Base-by-base conservation (phyloP, 2,888 invertebrate species). In the Coleophora flavipennella region DNA sequence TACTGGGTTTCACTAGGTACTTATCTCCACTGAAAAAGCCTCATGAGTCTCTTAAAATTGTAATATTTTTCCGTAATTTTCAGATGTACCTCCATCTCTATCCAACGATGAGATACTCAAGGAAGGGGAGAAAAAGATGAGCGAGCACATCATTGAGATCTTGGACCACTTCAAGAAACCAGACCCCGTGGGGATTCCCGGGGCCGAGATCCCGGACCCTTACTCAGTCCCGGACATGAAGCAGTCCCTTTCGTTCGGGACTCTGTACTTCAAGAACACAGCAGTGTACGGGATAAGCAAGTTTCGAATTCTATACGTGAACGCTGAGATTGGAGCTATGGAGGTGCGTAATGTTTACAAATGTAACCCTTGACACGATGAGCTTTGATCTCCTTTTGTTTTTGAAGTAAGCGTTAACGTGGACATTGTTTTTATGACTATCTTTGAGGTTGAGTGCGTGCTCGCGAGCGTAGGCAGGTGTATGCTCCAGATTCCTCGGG, bases 111-210 rank as follows among this genome's bases (percentile, higher is more conserved):
- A 50, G 2, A 55, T 55, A 8, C 49, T 71, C 42, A 50, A 35
- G 26, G 62, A 74, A 20, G 89, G 87, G 8, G 89, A 92, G 64
- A 87, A 90, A 59, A 91, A 89, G 55, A 75, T 94, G 35, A 91
- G 92, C 41, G 89, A 92, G 43, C 90, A 91, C 59, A 86, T 95
- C 33, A 78, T 90, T 35, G 81, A 85, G 7, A 79, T 94, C 8
- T 60, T 95, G 31, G 90, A 92, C 41, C 94, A 95, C 62, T 95
- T 91, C 69, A 92, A 94, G 67, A 89, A 93, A 58, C 86, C 89
- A 11, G 91, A 94, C 67, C 94, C 94, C 0, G 79, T 92, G 4
- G 94, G 94, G 6, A 63, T 95, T n/a, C 95, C 95, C 0, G 92
- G 92, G 0, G 90, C 89, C 0, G 88, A 91, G 1, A 87, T 95